Conservation (phyloP, 2,113 vertebrate genomes). For the Rhynchopsitta pachyrhyncha region DNA sequence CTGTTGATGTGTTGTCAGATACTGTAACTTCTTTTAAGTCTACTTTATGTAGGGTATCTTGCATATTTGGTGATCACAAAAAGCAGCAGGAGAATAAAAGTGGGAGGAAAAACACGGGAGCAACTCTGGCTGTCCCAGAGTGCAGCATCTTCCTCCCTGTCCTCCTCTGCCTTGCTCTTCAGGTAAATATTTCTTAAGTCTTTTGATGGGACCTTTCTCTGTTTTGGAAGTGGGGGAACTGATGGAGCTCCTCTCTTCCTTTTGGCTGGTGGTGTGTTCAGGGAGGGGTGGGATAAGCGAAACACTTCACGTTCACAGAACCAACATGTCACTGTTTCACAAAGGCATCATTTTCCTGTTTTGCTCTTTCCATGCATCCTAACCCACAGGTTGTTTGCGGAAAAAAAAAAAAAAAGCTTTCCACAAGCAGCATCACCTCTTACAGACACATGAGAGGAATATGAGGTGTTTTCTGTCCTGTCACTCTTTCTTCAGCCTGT, state of each 20-base stretch:
- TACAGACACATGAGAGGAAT: accelerated
- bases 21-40: not conserved
- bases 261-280: not conserved
- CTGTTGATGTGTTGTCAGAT: not conserved
- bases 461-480: accelerated
- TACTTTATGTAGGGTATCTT: not conserved
- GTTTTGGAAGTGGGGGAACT: not conserved
- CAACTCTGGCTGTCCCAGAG: not conserved
- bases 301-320: not conserved
- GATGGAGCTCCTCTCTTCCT: not conserved
- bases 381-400: not conserved
- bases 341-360: not conserved
- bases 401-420: not conserved
- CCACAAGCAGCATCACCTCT: accelerated
- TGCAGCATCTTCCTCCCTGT: not conserved
- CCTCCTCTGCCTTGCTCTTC: not conserved
- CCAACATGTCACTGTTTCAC: not conserved
- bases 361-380: not conserved
- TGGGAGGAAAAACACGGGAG: not conserved
- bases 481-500: not conserved
- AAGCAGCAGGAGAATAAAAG: not conserved
- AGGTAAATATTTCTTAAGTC: not conserved
- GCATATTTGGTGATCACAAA: not conserved
- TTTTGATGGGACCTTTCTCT: not conserved
- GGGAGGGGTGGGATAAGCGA: not conserved